Base-by-base conservation (phyloP, 2,797 vertebrate species). In the Coracias cyanogaster region DNA sequence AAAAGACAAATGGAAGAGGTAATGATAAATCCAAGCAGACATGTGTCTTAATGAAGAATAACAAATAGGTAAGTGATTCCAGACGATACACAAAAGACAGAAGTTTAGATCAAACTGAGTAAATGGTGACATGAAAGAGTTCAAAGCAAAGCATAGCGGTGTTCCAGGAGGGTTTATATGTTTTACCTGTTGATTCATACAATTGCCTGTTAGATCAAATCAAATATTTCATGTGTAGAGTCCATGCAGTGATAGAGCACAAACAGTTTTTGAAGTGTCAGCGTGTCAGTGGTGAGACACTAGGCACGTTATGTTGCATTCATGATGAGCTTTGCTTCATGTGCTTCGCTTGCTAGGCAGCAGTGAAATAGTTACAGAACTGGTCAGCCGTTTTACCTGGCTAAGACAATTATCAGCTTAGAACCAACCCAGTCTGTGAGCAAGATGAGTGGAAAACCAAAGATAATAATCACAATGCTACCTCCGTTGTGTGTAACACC, bases 241-340 rank as follows among this genome's bases (percentile, higher is more conserved):
- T 37, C 70, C 15, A 4, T 14, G 48, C 37, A 54, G 51, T 57
- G 77, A 52, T 20, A 86, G 39, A 91, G 19, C 62, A 72, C 25
- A 82, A n/a, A 55, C 19, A 41, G n/a, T 10, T 90, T 90, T 92
- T 96, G 72, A 90, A 94, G 77, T 64, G 73, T 90, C 93, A 95
- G 72, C 62, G 9, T 26, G 54, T 94, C 70, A 69, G 29, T 5
- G 39, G 35, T 86, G 73, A 72, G 22, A 65, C 11, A 48, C 3
- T 18, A 65, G 43, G 16, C 79, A 58, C 45, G 7, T 3, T 8
- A 52, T 0, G 3, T 7, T 54, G 74, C 31, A 12, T 28, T 61
- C 49, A 12, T 0, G 2, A 69, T 33, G 33, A 73, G 70, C 52
- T 91, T 65, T 78, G 25, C 33, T 92, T 79, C 69, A 10, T 18